Evolutionary conservation across 2,113 vertebrate genomes (phyloP), one percentile per base, ranked within the genome.

Genomic region (Hipposideros armiger): DNA sequence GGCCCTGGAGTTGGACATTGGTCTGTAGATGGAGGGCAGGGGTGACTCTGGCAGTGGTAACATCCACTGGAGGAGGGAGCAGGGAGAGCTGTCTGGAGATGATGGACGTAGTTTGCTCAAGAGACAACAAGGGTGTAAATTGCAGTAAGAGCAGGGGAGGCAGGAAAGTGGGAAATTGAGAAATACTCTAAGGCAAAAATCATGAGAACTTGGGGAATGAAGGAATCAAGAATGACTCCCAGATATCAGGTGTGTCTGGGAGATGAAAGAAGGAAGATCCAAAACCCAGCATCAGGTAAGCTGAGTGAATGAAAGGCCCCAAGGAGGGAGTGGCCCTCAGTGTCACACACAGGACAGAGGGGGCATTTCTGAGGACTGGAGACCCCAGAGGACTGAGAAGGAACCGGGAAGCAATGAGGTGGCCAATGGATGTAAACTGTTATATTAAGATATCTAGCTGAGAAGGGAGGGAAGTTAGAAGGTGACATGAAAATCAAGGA

Each of bases 1-100:
- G 1, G 6, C 7, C 4, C 26, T 0, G 3, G 32, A 28, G 78
- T 7, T 20, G 26, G 36, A 32, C 9, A 3, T 16, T 13, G 5
- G 40, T 45, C 50, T 52, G 8, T 19, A 56, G 36, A 6, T 36
- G 50, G 8, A 66, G 32, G 40, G 28, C 15, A 11, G 16, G 40
- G 45, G 22, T 16, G 15, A n/a, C 0, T 14, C 52, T 28, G 52
- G 30, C n/a, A 50, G 16, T 24, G 32, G 8, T 22, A 62, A 52
- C 17, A 62, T 15, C 7, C 4, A 4, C 28, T 2, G 26, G 58
- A 45, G 16, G 32, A 67, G 45, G 73, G 30, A 11, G 22, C 15
- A 7, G 14, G 54, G 50, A 64, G 26, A 26, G 67, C 15, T 7
- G 7, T 36, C 45, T 20, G 16, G n/a, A 26, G 32, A 24, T 32